A percentile compares a stretch with the other conserved stretches of the same genome.
These are phyloP conservation scores for Apogon talboti DNA, from an alignment of 2,797 vertebrate genomes.

Conservation along the genomic window DNA sequence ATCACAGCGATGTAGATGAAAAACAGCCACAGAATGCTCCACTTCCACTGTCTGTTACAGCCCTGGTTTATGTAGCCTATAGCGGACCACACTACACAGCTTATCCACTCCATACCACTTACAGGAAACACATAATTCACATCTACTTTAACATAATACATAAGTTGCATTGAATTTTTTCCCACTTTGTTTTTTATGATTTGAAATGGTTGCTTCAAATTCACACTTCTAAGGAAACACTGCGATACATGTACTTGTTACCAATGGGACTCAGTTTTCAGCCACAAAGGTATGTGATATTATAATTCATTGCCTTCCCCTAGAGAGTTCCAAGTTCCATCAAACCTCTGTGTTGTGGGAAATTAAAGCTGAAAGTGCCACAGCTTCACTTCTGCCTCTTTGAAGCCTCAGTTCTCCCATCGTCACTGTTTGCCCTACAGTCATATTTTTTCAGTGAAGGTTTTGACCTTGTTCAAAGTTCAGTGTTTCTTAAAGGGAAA, in stretches of 20 bases:
- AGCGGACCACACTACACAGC: too few relatives aligned
- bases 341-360: conserved; percentile 24
- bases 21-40: too few relatives aligned
- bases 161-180: neutral
- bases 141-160: conserved; percentile 9
- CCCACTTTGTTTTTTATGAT: neutral
- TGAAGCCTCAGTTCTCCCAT: conserved; percentile 43
- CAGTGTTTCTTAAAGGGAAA: conserved; percentile 51
- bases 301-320: conserved; percentile 2
- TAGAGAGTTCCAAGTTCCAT: conserved; percentile 22
- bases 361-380: conserved; percentile 24
- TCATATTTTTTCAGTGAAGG: conserved; percentile 37
- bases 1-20: too few relatives aligned
- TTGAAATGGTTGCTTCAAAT: neutral
- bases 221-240: too few relatives aligned
- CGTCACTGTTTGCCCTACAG: conserved; percentile 40
- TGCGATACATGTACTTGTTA: neutral
- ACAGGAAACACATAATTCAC: neutral
- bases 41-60: too few relatives aligned
- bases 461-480: conserved; percentile 45
- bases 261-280: conserved; percentile 2
- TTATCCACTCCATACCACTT: too few relatives aligned
- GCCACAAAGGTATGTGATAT: neutral
- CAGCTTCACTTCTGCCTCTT: conserved; percentile 15
- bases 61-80: too few relatives aligned